Conservation (phyloP, 2,113 vertebrate genomes). For the Xiphophorus hellerii region DNA sequence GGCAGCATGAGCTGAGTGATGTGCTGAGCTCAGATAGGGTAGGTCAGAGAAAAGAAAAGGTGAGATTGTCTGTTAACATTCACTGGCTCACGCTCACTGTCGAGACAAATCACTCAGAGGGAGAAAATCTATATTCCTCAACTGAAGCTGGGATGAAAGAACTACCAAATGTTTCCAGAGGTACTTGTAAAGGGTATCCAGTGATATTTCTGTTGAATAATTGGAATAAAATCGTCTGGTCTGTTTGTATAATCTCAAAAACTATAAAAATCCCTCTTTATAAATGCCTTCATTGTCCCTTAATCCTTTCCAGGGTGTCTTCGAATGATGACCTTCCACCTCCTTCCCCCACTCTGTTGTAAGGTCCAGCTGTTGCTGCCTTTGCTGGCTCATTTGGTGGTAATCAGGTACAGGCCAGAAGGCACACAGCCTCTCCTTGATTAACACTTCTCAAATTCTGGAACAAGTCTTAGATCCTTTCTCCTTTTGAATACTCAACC, state of each 20-base stretch:
- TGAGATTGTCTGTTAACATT: constrained; percentile 59
- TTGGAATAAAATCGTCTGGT: too few species aligned
- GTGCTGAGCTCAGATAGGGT: constrained; percentile 37
- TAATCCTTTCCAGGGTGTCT: constrained; percentile 19
- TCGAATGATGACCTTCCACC: constrained; percentile 67
- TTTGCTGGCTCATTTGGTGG: constrained; percentile 86
- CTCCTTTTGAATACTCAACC: constrained; percentile 66
- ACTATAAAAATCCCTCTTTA: constrained; percentile 19
- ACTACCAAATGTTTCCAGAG: constrained; percentile 58
- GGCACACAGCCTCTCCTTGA: constrained; percentile 93
- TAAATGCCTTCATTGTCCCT: constrained; percentile 20
- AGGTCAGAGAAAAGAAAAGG: constrained; percentile 4
- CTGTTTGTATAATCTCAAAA: constrained; percentile 12
- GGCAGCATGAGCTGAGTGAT: constrained; percentile 52
- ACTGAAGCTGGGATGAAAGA: constrained; percentile 66
- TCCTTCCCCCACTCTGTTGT: constrained; percentile 70
- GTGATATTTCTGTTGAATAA: constrained; percentile 25
- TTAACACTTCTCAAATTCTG: constrained; percentile 91
- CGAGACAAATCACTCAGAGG: constrained; percentile 49
- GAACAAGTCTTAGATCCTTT: constrained; percentile 86
- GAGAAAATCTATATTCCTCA: constrained; percentile 62
- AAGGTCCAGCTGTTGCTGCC: constrained; percentile 73
- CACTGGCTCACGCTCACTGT: constrained; percentile 55
- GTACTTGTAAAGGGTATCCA: constrained; percentile 24
- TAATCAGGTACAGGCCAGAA: constrained; percentile 94